Conservation (phyloP, 2,888 invertebrate species). For the Papilio elwesi region DNA sequence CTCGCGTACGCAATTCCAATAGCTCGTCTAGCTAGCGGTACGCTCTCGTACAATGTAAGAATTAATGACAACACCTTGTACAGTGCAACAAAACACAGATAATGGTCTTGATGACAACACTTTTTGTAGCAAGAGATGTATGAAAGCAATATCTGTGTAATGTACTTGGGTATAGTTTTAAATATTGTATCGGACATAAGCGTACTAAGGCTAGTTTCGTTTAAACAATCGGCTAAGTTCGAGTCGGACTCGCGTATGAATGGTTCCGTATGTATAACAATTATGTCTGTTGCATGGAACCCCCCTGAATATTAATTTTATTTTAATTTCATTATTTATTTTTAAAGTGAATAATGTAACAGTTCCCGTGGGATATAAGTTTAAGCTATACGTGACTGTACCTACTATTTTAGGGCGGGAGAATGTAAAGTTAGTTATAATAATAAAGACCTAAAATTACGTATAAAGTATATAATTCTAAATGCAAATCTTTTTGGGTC, state of each 20-base stretch:
- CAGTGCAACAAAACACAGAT: constrained; percentile 1
- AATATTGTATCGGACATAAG: too few relatives aligned
- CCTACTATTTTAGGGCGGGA: neutral
- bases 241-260: too few relatives aligned
- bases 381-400: neutral
- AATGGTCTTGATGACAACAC: constrained; percentile 1
- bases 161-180: too few relatives aligned
- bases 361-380: too few relatives aligned
- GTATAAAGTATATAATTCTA: neutral
- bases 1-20: constrained; percentile 10
- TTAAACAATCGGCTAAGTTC: too few relatives aligned
- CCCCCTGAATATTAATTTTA: too few relatives aligned
- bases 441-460: neutral
- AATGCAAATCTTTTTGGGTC: constrained; percentile 14
- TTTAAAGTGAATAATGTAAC: too few relatives aligned
- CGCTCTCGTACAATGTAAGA: constrained; percentile 16
- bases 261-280: too few relatives aligned
- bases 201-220: too few relatives aligned
- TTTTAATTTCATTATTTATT: too few relatives aligned
- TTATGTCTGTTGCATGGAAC: too few relatives aligned
- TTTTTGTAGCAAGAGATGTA: neutral
- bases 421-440: neutral
- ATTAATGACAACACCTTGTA: constrained; percentile 1
- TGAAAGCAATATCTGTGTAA: too few relatives aligned
- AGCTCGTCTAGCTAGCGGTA: constrained; percentile 4